A percentile compares a stretch with the other conserved stretches of the same genome.
phyloP scores from a whole-genome alignment of 2,888 invertebrate genomes.

The Drosophila picticornis region DNA sequence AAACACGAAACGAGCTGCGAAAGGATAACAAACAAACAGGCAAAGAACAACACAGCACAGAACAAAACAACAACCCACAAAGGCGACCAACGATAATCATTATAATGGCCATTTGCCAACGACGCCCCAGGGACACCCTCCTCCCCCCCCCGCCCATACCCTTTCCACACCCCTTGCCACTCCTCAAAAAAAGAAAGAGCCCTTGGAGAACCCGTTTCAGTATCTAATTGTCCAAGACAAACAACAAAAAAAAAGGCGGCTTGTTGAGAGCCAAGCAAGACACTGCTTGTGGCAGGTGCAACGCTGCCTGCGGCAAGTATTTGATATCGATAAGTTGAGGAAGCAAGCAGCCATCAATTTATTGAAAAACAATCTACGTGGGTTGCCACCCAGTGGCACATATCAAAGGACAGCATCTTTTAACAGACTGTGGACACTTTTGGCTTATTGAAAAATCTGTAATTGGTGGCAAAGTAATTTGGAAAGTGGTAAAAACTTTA shows the following conservation, averaged over 20 bases:
- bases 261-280: background rate
- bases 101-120: slow-evolving; percentile 71
- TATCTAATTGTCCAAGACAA: slow-evolving; percentile 66
- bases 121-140: slow-evolving; percentile 64
- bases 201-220: slow-evolving; percentile 29
- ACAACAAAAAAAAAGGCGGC: slow-evolving; percentile 8
- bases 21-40: slow-evolving; percentile 56
- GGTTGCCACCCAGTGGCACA: background rate
- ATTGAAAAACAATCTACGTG: slow-evolving; percentile 69
- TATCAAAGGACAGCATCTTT: slow-evolving; percentile 9
- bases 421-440: slow-evolving; percentile 18
- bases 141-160: background rate
- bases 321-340: slow-evolving; percentile 35
- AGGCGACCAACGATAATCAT: slow-evolving; percentile 74
- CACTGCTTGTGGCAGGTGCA: slow-evolving; percentile 52
- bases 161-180: background rate
- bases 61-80: slow-evolving; percentile 57
- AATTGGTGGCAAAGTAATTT: background rate
- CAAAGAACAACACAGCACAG: background rate
- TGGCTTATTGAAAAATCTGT: slow-evolving; percentile 30
- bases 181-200: background rate
- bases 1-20: slow-evolving; percentile 70
- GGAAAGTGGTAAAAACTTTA: too few species aligned
- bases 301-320: slow-evolving; percentile 39
- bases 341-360: slow-evolving; percentile 49